Conservation (phyloP, 2,888 invertebrate genomes). For the Caradrina kadenii region DNA sequence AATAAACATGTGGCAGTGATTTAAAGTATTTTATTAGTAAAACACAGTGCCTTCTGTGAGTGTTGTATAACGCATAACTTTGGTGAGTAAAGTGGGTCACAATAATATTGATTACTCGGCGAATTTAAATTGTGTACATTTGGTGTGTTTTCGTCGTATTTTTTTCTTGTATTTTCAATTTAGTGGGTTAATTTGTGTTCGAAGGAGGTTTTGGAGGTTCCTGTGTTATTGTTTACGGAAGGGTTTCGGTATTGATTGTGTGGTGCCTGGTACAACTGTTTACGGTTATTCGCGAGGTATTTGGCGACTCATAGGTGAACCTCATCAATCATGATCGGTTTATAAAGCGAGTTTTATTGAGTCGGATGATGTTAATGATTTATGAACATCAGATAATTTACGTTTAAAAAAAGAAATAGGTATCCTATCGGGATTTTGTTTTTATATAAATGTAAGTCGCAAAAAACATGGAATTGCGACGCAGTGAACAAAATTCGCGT, state of each 20-base stretch:
- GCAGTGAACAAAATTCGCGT: slow-evolving; percentile 26
- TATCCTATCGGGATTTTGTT: background rate
- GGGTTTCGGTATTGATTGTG: slow-evolving; percentile 69
- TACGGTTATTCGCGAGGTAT: slow-evolving; percentile 58
- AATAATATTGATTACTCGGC: slow-evolving; percentile 64
- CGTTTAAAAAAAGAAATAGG: slow-evolving; percentile 10
- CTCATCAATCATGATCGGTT: slow-evolving; percentile 58
- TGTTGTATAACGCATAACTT: slow-evolving; percentile 71
- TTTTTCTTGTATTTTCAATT: slow-evolving; percentile 62
- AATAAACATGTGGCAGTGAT: slow-evolving; percentile 79
- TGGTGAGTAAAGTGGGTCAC: slow-evolving; percentile 77
- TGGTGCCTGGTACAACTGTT: slow-evolving; percentile 73
- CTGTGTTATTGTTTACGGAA: slow-evolving; percentile 83
- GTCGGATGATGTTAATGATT: slow-evolving; percentile 38
- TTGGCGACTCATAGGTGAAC: slow-evolving; percentile 49
- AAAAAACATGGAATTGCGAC: slow-evolving; percentile 15
- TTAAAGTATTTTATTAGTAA: slow-evolving; percentile 61
- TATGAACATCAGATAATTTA: slow-evolving; percentile 35
- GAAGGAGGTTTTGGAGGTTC: slow-evolving; percentile 76
- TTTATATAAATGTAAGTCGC: background rate
- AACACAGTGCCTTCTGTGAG: slow-evolving; percentile 81
- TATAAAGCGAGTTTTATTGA: slow-evolving; percentile 49
- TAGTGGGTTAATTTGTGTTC: slow-evolving; percentile 68
- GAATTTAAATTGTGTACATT: slow-evolving; percentile 60
- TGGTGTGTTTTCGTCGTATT: slow-evolving; percentile 57